phyloP scores from a whole-genome alignment of 2,113 vertebrate species.

The Lampris incognitus region DNA sequence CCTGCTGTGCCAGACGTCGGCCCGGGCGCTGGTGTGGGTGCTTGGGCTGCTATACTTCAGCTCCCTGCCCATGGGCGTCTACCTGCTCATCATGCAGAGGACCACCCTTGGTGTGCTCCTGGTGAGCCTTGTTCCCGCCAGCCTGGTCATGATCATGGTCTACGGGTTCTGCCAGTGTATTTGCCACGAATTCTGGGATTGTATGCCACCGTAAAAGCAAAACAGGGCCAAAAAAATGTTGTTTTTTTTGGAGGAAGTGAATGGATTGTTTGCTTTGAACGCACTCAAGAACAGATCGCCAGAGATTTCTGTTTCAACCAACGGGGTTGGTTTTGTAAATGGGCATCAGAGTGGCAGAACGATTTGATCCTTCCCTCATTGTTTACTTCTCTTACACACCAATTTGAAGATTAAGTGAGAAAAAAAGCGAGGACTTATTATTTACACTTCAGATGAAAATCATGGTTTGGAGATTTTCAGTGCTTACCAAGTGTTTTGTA shows the following conservation, averaged over 20 bases:
- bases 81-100: conserved; percentile 94
- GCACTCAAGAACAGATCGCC: conserved; percentile 29
- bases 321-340: conserved; percentile 12
- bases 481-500: background rate
- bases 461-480: background rate
- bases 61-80: conserved; percentile 94
- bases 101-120: conserved; percentile 91
- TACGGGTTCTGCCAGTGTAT: conserved; percentile 95
- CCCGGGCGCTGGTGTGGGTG: conserved; percentile 90
- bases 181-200: conserved; percentile 93
- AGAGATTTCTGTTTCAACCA: conserved; percentile 29
- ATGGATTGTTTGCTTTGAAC: conserved; percentile 34
- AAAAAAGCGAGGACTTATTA: background rate
- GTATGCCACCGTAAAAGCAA: conserved; percentile 82
- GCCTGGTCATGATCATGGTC: conserved; percentile 91
- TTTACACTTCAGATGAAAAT: background rate
- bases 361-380: background rate
- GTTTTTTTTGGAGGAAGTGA: too few relatives aligned
- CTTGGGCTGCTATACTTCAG: conserved; percentile 93
- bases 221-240: conserved; percentile 31
- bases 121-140: conserved; percentile 94
- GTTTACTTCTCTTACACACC: background rate
- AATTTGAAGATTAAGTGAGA: conserved; percentile 1
- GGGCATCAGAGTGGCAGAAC: background rate
- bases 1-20: conserved; percentile 90